Evolutionary conservation across 2,888 invertebrate genomes (phyloP).

Genomic region (Agrochola lota): DNA sequence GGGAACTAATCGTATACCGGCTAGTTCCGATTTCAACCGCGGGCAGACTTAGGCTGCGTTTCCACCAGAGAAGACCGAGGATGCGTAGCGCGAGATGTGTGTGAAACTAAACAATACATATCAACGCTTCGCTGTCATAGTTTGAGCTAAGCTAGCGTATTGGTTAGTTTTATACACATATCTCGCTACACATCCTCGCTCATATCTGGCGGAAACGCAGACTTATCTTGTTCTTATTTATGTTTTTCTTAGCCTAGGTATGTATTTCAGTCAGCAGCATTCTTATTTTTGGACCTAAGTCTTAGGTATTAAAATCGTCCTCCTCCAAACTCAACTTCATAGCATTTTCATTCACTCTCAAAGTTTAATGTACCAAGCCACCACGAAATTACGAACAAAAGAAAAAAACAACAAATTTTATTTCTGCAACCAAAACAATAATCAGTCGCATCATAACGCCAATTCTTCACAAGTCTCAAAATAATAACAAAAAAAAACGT

Average conservation of each 20-base stretch:
- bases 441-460: slow-evolving; percentile 55
- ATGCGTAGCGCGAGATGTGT: too few relatives aligned
- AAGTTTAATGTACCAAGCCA: slow-evolving; percentile 30
- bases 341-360: slow-evolving; percentile 23
- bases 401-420: neutral
- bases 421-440: slow-evolving; percentile 42
- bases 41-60: too few relatives aligned
- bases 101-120: too few relatives aligned
- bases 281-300: neutral
- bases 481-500: slow-evolving; percentile 44
- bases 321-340: neutral
- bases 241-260: neutral
- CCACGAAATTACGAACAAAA: slow-evolving; percentile 17
- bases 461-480: slow-evolving; percentile 59
- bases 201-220: too few relatives aligned
- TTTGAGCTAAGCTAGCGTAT: too few relatives aligned
- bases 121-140: too few relatives aligned
- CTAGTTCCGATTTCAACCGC: too few relatives aligned
- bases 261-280: neutral
- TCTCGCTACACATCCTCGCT: too few relatives aligned
- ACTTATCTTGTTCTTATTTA: too few relatives aligned
- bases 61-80: too few relatives aligned
- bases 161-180: too few relatives aligned
- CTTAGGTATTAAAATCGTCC: neutral
- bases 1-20: too few relatives aligned